Base-by-base conservation (phyloP, 1,140 invertebrate species). In the Pogonognathellus flavescens region DNA sequence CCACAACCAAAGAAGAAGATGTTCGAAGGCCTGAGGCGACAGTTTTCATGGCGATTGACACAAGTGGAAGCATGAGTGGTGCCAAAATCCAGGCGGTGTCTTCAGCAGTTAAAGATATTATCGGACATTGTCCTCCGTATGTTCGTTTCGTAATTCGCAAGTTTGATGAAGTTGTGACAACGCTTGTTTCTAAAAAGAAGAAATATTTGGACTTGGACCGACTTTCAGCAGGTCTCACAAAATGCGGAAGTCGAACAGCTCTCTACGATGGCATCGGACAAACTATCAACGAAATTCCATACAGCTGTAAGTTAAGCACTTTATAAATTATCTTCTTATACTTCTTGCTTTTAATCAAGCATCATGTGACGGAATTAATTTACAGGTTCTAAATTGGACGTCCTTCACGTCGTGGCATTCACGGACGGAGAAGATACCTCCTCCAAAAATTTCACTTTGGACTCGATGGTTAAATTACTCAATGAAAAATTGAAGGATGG, bases 41-140 rank as follows among this genome's bases (percentile, higher is more conserved):
- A 0, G 60, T 84, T 22, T 84, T 41, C 49, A 49, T 85, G 6
- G 41, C 84, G 9, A 20, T 85, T n/a, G 84, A 85, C 76, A 81
- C 50, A n/a, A 85, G 84, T 59, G 84, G 84, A 49, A 59, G 57
- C 6, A 85, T 85, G 84, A 62, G 16, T 13, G 80, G 80, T 31
- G 20, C 14, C 0, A 82, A 80, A 66, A 80, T 85, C 10, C 16
- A 82, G 5, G 52, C 81, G 82, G 84, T 82, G 8, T 60, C 18
- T 16, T 1, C 5, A 8, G 80, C 76, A 9, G 14, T 85, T 5
- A 18, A 20, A 70, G n/a, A 81, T 31, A 82, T 85, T 11, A 66
- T 85, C 41, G 41, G 16, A 9, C 59, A 85, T 0, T 76, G 53
- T 20, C 84, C 84, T 13, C 2, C 11, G 13, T 53, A 52, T 22